These are phyloP conservation scores for Acanthiza pusilla DNA, from an alignment of 2,797 vertebrate genomes.

Conservation along the genomic window DNA sequence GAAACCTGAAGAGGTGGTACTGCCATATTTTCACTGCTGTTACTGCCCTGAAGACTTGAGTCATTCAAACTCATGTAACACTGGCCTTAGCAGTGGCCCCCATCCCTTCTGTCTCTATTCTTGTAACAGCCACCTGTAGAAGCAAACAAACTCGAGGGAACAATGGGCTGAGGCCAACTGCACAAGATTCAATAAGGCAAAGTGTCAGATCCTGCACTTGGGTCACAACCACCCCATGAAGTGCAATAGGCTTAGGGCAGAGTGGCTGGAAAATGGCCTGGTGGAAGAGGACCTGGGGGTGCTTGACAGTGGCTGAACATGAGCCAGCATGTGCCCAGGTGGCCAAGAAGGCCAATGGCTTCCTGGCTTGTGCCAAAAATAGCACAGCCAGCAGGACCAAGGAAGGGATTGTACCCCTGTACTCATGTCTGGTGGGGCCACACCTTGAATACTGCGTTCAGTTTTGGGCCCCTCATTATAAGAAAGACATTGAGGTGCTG, in stretches of 20 bases:
- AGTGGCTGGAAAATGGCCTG: background rate
- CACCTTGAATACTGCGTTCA: background rate
- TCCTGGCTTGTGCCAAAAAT: background rate
- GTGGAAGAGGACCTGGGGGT: background rate
- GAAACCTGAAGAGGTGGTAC: background rate
- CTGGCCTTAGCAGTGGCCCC: background rate
- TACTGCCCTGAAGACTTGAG: background rate
- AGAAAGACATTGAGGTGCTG: background rate
- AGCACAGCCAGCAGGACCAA: background rate
- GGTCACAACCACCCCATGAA: background rate
- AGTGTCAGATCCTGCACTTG: background rate
- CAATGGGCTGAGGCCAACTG: background rate
- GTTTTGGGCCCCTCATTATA: background rate
- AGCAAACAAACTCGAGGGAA: fast-evolving
- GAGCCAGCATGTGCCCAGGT: background rate
- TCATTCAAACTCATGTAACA: background rate
- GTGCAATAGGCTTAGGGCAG: background rate
- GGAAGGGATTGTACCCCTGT: background rate
- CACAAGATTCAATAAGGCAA: background rate
- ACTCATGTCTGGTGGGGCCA: background rate
- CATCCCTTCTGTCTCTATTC: background rate
- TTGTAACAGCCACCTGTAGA: background rate
- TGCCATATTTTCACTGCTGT: background rate
- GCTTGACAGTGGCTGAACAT: background rate
- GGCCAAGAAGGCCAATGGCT: background rate